Evolutionary conservation across 2,888 invertebrate species (phyloP), one percentile per base, ranked within the genome.

Genomic region (Cosmopolites sordidus): DNA sequence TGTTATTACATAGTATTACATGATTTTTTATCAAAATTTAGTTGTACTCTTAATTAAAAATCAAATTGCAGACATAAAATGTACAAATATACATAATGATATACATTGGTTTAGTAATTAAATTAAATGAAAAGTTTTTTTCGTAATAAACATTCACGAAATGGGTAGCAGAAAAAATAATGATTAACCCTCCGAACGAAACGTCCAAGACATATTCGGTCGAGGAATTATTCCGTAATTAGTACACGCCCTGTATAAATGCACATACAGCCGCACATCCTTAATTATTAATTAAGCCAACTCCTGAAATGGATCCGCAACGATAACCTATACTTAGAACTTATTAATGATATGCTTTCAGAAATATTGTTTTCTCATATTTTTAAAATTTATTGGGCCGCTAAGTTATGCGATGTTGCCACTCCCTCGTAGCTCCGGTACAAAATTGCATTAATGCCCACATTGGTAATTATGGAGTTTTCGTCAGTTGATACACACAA

Each of bases 271-370:
- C 8, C 37, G 37, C 33, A 27, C 15, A 40, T 55, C 48, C 51
- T 55, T 51, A 55, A 55, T 55, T 55, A 55, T 55, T 55, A 55
- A 55, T 55, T 51, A 55, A 51, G 40, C 30, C 16, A 51, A 51
- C 51, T 60, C 59, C 54, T 58, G 59, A 60, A 60, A 60, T 57
- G 58, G 58, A 57, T 54, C 55, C 49, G 54, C 54, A 43, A 49
- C 43, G 59, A 59, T 62, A 63, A 61, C 60, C 55, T 63, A 63
- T 63, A 63, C 61, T 63, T 63, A 63, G 49, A 53, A 58, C 59
- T 61, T 61, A 60, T 58, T 60, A 58, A 63, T 62, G 61, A 63
- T 63, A 52, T 48, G 56, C 48, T 52, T 56, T 56, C 52, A 43
- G 39, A 46, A 46, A 46, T 43, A 55, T 55, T 55, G 48, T 54